A percentile compares a stretch with the other conserved stretches of the same genome.
Conservation (phyloP, 2,888 invertebrate genomes). For the Agonopterix subpropinquella region DNA sequence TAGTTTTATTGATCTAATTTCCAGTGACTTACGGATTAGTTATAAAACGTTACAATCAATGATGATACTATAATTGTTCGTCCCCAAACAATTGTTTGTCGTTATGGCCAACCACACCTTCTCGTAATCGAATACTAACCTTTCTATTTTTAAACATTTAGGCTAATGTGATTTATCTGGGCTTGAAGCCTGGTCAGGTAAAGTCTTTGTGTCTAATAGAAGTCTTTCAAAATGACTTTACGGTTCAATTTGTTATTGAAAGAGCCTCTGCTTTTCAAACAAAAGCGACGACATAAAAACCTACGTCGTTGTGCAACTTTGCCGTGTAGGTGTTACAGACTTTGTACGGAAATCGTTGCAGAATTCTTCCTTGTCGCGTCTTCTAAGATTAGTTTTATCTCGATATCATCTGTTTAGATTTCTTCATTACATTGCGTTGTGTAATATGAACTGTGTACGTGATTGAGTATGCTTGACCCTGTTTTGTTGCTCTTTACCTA, state of each 20-base stretch:
- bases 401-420: conserved; percentile 21
- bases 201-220: background rate
- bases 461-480: background rate
- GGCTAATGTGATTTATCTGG: too few species aligned
- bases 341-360: conserved; percentile 47
- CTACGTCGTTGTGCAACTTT: conserved; percentile 39
- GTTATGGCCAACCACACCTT: too few species aligned
- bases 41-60: too few species aligned
- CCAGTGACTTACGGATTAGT: too few species aligned
- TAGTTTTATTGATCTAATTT: too few species aligned
- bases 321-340: conserved; percentile 38
- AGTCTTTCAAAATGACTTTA: conserved; percentile 16
- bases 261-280: conserved; percentile 29
- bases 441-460: conserved; percentile 14
- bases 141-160: too few species aligned
- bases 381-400: conserved; percentile 28
- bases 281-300: conserved; percentile 35
- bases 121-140: too few species aligned
- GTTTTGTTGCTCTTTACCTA: background rate
- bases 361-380: conserved; percentile 45
- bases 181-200: too few species aligned
- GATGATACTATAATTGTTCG: too few species aligned
- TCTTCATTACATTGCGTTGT: conserved; percentile 28
- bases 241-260: conserved; percentile 29
- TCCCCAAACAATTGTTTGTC: too few species aligned